phyloP scores from a whole-genome alignment of 1,140 invertebrate species.

The Ganaspis sp. region DNA sequence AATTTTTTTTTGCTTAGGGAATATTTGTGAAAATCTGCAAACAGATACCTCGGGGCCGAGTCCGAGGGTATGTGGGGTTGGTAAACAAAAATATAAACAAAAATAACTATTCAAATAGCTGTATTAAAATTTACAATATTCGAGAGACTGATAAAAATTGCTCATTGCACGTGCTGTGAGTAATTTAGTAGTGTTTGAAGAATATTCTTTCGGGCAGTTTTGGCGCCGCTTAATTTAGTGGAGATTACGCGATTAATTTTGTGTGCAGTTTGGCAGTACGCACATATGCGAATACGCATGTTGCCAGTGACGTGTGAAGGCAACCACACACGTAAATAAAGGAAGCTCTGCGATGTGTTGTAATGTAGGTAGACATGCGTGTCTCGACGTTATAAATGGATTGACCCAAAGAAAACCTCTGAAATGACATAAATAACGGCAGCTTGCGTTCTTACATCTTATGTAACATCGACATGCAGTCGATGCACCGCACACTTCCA shows the following conservation, averaged over 20 bases:
- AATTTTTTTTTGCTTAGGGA: too few species aligned
- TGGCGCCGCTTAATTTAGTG: too few species aligned
- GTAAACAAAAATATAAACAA: too few species aligned
- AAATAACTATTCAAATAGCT: too few species aligned
- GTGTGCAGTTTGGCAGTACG: neutral
- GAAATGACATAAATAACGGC: constrained; percentile 75
- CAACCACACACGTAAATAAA: constrained; percentile 37
- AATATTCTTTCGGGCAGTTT: too few species aligned
- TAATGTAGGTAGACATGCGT: constrained; percentile 55
- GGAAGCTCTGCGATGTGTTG: constrained; percentile 52
- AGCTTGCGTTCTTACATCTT: constrained; percentile 61
- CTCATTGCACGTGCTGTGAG: neutral
- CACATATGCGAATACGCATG: neutral
- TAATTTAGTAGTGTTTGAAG: too few species aligned
- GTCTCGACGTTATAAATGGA: constrained; percentile 71
- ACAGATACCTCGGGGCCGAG: too few species aligned
- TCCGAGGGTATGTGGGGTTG: too few species aligned
- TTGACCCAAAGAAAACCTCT: constrained; percentile 76
- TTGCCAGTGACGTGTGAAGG: constrained; percentile 19
- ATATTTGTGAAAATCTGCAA: too few species aligned
- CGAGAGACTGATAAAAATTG: too few species aligned
- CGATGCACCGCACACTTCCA: constrained; percentile 35
- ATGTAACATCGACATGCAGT: constrained; percentile 52
- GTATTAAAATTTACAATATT: too few species aligned
- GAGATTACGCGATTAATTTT: neutral